A percentile compares a stretch with the other conserved stretches of the same genome.
phyloP scores from a whole-genome alignment of 1,140 invertebrate species.

The Bombus superbus region DNA sequence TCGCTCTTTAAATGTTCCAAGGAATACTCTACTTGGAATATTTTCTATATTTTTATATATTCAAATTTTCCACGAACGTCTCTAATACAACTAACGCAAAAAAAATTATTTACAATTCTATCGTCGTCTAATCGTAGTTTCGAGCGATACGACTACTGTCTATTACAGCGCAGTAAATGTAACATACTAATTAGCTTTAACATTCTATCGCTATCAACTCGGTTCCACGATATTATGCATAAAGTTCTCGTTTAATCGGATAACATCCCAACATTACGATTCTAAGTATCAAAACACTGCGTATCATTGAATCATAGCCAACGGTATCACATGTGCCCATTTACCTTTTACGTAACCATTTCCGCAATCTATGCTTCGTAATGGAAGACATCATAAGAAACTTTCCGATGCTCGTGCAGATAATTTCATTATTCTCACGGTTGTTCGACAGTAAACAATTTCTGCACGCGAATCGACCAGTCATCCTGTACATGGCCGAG shows the following conservation, averaged over 20 bases:
- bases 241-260: not conserved
- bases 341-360: constrained; percentile 19
- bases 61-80: not conserved
- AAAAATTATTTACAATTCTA: not conserved
- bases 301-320: not conserved
- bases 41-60: not conserved
- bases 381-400: constrained; percentile 23
- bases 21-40: no score
- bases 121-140: not conserved
- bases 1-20: no score
- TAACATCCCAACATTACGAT: not conserved
- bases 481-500: not conserved
- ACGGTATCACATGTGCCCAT: not conserved
- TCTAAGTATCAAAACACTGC: not conserved
- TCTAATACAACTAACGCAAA: no score
- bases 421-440: constrained; percentile 44
- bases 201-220: not conserved
- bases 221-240: not conserved
- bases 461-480: not conserved
- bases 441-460: constrained; percentile 18
- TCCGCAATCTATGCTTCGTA: constrained; percentile 11
- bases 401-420: not conserved
- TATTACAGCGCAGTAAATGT: not conserved
- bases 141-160: not conserved
- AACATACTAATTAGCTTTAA: not conserved